Evolutionary conservation across 1,140 invertebrate genomes (phyloP), one percentile per base, ranked within the genome.

Genomic region (Drosophila littoralis): DNA sequence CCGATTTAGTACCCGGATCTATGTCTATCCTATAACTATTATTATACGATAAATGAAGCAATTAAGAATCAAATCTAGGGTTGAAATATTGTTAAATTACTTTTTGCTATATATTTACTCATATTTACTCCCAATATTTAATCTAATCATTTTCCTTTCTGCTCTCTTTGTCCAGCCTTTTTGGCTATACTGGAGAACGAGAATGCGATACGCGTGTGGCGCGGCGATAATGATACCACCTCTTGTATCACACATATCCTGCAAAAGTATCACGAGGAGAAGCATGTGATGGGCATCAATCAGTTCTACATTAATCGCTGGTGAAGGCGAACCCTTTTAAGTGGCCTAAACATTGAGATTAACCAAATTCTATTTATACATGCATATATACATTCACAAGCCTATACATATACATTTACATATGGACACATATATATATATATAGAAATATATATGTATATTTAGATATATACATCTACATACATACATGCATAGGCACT

Each of bases 201-300:
- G 79, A 84, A 91, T 68, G 83, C 91, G 9, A 91, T 92, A 75
- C 82, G 88, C 55, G 88, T 92, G 42, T 92, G 91, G 90, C 82
- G 92, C 36, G 88, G 88, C 73, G 92, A 92, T 67, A 91, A 80
- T 76, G 92, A 92, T 55, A 91, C 91, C 58, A 91, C 81, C 58
- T 91, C 86, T 38, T 79, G 92, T 54, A 91, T 92, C 70, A 85
- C 91, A 81, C 90, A 92, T 88, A 91, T 92, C 79, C 80, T 92
- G 71, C 86, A 92, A 64, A 92, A 91, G 75, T 92, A 92, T 71
- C 92, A 92, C 58, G 92, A 92, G 79, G 92, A 92, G 71, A 92
- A 92, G 77, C 91, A 92, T 79, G 90, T 92, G 58, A 73, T 92
- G 63, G 91, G 91, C 75, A 92, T 92, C 72, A 91, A 82, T 91